phyloP scores from a whole-genome alignment of 2,888 invertebrate genomes.

The Copidosoma aretas region DNA sequence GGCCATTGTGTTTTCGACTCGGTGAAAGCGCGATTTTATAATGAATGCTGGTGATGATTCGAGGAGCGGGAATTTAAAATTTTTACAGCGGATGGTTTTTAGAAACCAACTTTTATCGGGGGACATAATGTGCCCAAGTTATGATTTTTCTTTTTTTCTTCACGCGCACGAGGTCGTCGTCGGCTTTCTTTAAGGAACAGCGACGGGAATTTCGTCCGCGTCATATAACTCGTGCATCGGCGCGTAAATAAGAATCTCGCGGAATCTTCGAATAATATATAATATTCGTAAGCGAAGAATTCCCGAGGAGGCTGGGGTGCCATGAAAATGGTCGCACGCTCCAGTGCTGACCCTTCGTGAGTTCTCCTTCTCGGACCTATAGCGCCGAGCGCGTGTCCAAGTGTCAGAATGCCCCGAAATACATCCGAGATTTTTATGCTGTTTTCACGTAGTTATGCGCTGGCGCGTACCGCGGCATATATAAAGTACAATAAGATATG shows the following conservation, averaged over 20 bases:
- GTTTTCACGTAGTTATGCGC: constrained; percentile 58
- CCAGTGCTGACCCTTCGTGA: constrained; percentile 57
- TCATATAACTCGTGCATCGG: constrained; percentile 36
- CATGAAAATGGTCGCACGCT: constrained; percentile 60
- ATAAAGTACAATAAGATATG: constrained; percentile 29
- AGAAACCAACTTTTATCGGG: no score
- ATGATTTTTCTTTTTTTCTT: no score
- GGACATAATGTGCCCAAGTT: no score
- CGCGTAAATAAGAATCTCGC: constrained; percentile 34
- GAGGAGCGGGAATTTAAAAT: no score
- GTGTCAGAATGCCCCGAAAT: constrained; percentile 48
- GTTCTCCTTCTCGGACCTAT: neutral
- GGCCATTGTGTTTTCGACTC: no score
- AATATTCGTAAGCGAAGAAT: constrained; percentile 55
- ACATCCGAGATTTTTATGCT: constrained; percentile 54
- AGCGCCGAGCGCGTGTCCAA: neutral
- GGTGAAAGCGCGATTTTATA: no score
- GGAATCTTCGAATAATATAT: constrained; percentile 37
- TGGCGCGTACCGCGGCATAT: constrained; percentile 26
- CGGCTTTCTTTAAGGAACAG: neutral
- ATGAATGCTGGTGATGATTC: no score
- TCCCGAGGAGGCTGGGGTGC: constrained; percentile 44
- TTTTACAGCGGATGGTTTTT: no score
- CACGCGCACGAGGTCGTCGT: neutral
- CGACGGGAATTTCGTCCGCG: constrained; percentile 30